Percentiles rank a stretch among this genome's conserved stretches.
phyloP scores from a whole-genome alignment of 1,140 invertebrate species.

The Diachasmimorpha longicaudata region DNA sequence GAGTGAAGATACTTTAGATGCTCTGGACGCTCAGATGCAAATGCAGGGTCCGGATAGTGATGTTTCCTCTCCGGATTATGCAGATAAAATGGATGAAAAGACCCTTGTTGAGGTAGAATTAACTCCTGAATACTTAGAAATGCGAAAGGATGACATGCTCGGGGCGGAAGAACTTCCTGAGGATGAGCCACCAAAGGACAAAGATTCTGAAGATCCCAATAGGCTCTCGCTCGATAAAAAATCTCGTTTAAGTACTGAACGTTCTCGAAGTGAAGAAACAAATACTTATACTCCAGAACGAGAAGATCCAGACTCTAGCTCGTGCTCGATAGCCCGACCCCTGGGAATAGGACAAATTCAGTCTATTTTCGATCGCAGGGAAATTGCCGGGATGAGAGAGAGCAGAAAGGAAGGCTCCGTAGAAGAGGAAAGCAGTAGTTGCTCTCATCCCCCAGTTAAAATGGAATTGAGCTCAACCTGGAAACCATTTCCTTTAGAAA shows the following conservation, averaged over 20 bases:
- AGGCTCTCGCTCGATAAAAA: slow-evolving; percentile 52
- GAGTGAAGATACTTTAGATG: slow-evolving; percentile 59
- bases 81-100: slow-evolving; percentile 59
- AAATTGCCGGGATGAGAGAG: slow-evolving; percentile 52
- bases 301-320: slow-evolving; percentile 79
- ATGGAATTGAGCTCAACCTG: slow-evolving; percentile 75
- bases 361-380: slow-evolving; percentile 54
- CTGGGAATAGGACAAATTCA: slow-evolving; percentile 74
- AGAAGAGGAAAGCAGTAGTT: slow-evolving; percentile 71
- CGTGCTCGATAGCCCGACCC: slow-evolving; percentile 78
- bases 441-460: slow-evolving; percentile 67
- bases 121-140: slow-evolving; percentile 58
- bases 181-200: slow-evolving; percentile 45
- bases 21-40: slow-evolving; percentile 54
- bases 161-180: slow-evolving; percentile 55
- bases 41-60: slow-evolving; percentile 55
- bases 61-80: slow-evolving; percentile 56
- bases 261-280: slow-evolving; percentile 58
- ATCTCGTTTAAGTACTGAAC: slow-evolving; percentile 52
- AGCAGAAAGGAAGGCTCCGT: slow-evolving; percentile 45
- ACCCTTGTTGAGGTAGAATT: slow-evolving; percentile 58
- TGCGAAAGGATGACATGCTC: slow-evolving; percentile 54
- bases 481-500: slow-evolving; percentile 80
- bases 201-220: slow-evolving; percentile 36
- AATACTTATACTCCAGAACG: slow-evolving; percentile 59